A percentile compares a stretch with the other conserved stretches of the same genome.
Conservation (phyloP, 2,113 vertebrate species). For the Oncorhynchus nerka region DNA sequence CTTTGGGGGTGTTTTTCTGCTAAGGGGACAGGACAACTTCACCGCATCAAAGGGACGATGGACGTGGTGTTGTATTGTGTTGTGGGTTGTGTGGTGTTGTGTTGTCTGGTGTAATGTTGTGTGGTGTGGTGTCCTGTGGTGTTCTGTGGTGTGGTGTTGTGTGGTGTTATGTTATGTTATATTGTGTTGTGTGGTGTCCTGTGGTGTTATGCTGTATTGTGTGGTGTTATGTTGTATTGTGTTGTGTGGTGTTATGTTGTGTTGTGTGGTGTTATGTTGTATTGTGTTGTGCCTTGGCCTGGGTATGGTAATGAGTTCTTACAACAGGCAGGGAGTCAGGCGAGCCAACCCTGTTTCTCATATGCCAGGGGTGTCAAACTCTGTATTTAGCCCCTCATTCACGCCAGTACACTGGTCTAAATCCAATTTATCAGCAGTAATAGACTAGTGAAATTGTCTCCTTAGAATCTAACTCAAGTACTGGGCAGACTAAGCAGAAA, state of each 20-base stretch:
- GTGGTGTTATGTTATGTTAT: too few relatives aligned
- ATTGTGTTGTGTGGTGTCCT: too few relatives aligned
- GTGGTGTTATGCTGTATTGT: too few relatives aligned
- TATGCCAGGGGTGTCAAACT: slow-evolving; percentile 43
- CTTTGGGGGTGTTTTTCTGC: too few relatives aligned
- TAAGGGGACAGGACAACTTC: too few relatives aligned
- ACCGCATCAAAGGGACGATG: too few relatives aligned
- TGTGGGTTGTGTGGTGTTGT: too few relatives aligned
- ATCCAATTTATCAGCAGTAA: slow-evolving; percentile 75
- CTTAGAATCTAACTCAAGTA: slow-evolving; percentile 56
- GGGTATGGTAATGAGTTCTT: slow-evolving; percentile 29
- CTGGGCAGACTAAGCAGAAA: slow-evolving; percentile 31
- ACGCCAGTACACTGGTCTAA: slow-evolving; percentile 57
- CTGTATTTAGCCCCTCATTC: slow-evolving; percentile 51
- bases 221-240: too few relatives aligned
- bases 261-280: too few relatives aligned
- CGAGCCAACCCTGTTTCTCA: slow-evolving; percentile 5
- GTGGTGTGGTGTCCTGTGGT: fast-evolving
- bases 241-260: too few relatives aligned
- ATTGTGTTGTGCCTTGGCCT: background rate
- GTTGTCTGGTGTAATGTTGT: too few relatives aligned
- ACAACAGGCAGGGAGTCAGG: background rate
- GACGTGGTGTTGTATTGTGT: too few relatives aligned
- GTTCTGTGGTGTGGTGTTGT: fast-evolving
- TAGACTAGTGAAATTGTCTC: slow-evolving; percentile 70